Base-by-base conservation (phyloP, 2,888 invertebrate species). In the Villa cingulata region DNA sequence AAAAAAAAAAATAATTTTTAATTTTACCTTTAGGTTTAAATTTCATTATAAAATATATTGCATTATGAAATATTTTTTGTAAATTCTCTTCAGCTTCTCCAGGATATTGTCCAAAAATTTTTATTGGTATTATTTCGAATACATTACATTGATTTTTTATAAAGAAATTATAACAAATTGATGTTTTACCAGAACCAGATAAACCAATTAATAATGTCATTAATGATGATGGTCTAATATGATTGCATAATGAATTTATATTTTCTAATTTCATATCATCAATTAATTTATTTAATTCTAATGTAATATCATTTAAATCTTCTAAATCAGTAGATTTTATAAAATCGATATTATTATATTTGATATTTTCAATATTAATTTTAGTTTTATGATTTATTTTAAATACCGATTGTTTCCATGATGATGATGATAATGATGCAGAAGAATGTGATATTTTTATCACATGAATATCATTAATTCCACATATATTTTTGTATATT, bases 101-200 rank as follows among this genome's bases (percentile, higher is more conserved):
- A 2, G 75, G 73, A 53, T 70, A 62, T 1, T 73, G 62, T n/a
- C 66, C 64, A 37, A 70, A 55, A 2, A 75, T 57, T 43, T 72
- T 68, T 1, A 70, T 60, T 2, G 71, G 68, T 43, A 66, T 65
- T 4, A 77, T 58, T 15, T 61, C 57, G 41, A 75, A 62, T 15
- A 75, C 59, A 48, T 71, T 71, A 48, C 72, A 71, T n/a, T 58
- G 56, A 54, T 66, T 62, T 34, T 70, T 61, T 3, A 61, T 59
- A 7, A 76, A 67, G 32, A 74, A 68, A 27, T 71, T 69, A 43
- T 65, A 61, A 3, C 76, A 70, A 32, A 78, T 58, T 9, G 71
- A 64, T 12, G 74, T 75, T 62, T 79, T 79, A 17, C 78, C 78
- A 56, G 74, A 72, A 7, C 78, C 78, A 3, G 73, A 64, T 15